Evolutionary conservation across 2,113 vertebrate genomes (phyloP).

Genomic region (Phrynosoma blainvillii): DNA sequence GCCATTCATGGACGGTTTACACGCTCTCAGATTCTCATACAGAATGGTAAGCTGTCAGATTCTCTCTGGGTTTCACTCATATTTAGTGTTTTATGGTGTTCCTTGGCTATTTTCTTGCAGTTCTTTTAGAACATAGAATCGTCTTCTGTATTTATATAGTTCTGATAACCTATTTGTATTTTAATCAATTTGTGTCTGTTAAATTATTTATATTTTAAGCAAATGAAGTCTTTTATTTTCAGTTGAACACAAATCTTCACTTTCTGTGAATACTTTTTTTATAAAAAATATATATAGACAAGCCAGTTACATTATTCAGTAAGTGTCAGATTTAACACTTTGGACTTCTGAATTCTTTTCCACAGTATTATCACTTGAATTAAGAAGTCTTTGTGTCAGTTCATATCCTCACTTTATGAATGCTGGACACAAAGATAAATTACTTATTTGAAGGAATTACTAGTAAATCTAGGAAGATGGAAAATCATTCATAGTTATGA

Average conservation of each 20-base stretch:
- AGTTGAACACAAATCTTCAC: not conserved
- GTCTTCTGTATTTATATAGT: not conserved
- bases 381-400: not conserved
- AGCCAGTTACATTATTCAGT: not conserved
- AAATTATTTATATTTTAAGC: not conserved
- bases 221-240: not conserved
- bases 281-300: not conserved
- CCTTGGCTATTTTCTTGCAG: not conserved
- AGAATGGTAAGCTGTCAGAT: slow-evolving; percentile 85
- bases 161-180: not conserved
- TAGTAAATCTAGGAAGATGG: not conserved
- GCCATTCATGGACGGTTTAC: slow-evolving; percentile 95
- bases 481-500: not conserved
- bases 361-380: not conserved
- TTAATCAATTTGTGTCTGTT: not conserved
- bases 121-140: not conserved
- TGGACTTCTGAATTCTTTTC: not conserved
- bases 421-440: not conserved
- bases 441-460: not conserved
- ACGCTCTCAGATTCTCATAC: slow-evolving; percentile 95
- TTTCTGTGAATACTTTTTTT: not conserved
- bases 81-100: not conserved
- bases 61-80: not conserved
- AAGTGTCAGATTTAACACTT: not conserved
- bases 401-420: not conserved